Evolutionary conservation across 2,113 vertebrate species (phyloP).

Genomic region (Xenopus laevis): DNA sequence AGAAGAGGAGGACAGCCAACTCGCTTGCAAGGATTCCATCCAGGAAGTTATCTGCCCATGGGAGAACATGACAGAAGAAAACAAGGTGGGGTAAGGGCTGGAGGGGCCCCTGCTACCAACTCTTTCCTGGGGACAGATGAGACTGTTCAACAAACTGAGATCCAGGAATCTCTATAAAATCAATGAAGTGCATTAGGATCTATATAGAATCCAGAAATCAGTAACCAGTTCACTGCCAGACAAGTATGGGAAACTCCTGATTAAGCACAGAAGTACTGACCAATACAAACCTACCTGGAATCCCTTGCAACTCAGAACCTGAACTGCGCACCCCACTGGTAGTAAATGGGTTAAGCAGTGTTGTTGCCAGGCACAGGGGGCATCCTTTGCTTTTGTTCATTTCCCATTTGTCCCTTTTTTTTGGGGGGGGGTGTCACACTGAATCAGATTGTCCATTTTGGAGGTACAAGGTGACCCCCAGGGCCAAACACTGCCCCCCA

Average conservation of each 20-base stretch:
- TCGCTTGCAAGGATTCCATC: conserved; percentile 50
- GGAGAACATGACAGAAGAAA: conserved; percentile 72
- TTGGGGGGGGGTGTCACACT: too few relatives aligned
- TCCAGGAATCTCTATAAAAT: not conserved
- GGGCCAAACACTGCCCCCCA: too few relatives aligned
- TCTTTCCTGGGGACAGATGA: not conserved
- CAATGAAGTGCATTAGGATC: conserved; percentile 30
- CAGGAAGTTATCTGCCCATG: conserved; percentile 91
- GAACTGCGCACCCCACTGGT: too few relatives aligned
- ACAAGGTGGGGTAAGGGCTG: conserved; percentile 57
- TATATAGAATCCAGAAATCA: conserved; percentile 1
- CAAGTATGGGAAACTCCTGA: not conserved
- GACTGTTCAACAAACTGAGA: not conserved
- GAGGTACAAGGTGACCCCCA: too few relatives aligned
- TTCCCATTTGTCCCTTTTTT: too few relatives aligned
- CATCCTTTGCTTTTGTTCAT: not conserved
- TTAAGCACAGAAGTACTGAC: conserved; percentile 16
- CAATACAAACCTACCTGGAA: conserved; percentile 4
- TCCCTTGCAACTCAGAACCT: too few relatives aligned
- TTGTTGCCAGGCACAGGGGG: not conserved
- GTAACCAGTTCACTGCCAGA: conserved; percentile 21
- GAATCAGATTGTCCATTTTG: too few relatives aligned
- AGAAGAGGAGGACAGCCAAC: conserved; percentile 57
- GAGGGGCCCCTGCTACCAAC: too few relatives aligned
- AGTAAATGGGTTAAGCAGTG: not conserved